These are phyloP conservation scores for Nerophis ophidion DNA, from an alignment of 2,113 vertebrate genomes.

Conservation along the genomic window DNA sequence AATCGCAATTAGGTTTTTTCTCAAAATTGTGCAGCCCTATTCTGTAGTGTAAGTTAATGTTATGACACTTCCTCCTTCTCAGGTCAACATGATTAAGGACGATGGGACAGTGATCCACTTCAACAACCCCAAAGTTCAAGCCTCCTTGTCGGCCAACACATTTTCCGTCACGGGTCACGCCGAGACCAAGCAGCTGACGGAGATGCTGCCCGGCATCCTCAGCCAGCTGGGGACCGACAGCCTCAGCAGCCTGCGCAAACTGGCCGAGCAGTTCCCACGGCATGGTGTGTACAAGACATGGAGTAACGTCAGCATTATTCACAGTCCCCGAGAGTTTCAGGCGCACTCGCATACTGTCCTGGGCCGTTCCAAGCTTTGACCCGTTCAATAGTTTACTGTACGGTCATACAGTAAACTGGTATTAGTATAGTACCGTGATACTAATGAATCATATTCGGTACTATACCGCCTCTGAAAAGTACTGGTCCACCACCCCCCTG, in stretches of 20 bases:
- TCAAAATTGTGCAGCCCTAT: neutral
- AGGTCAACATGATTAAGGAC: slow-evolving; percentile 99
- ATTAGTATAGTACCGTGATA: no score
- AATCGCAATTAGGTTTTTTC: no score
- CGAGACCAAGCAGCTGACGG: slow-evolving; percentile 95
- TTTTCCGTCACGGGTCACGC: slow-evolving; percentile 96
- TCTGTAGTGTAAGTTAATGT: neutral
- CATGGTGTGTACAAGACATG: slow-evolving; percentile 30
- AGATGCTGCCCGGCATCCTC: slow-evolving; percentile 98
- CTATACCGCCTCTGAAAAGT: no score
- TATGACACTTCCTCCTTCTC: neutral
- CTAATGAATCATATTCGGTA: no score
- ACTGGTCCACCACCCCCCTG: no score
- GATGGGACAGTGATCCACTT: slow-evolving; percentile 98
- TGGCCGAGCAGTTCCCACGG: slow-evolving; percentile 95
- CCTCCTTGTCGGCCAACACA: slow-evolving; percentile 95
- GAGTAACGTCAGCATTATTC: no score
- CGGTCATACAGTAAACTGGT: no score
- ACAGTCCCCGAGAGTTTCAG: no score
- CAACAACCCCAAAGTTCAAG: slow-evolving; percentile 98
- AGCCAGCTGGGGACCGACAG: slow-evolving; percentile 98
- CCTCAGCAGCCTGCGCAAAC: slow-evolving; percentile 95
- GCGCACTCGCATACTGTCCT: no score
- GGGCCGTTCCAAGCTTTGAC: no score
- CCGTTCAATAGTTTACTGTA: no score